Conservation (phyloP, 2,888 invertebrate genomes). For the Pegoplata infirma region DNA sequence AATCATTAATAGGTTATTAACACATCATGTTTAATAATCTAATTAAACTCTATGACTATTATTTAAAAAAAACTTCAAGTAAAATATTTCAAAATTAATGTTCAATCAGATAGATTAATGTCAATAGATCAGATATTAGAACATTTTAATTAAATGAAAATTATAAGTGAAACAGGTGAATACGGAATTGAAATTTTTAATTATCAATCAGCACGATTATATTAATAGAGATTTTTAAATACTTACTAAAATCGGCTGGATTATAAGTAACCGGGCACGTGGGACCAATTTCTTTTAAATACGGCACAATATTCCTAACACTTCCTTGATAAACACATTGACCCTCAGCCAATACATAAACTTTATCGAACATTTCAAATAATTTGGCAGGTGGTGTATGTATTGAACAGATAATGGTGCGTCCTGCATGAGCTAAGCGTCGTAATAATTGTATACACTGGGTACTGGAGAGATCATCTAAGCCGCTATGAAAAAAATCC, state of each 20-base stretch:
- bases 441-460: slow-evolving; percentile 93
- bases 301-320: slow-evolving; percentile 88
- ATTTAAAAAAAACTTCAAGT: too few species aligned
- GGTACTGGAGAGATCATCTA: slow-evolving; percentile 93
- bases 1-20: not conserved
- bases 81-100: slow-evolving; percentile 6
- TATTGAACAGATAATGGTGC: slow-evolving; percentile 95
- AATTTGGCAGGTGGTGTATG: slow-evolving; percentile 97
- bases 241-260: slow-evolving; percentile 96
- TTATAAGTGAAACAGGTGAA: not conserved
- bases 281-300: slow-evolving; percentile 86
- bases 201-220: too few species aligned
- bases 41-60: not conserved
- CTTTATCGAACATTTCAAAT: slow-evolving; percentile 94
- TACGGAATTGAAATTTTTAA: not conserved
- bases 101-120: slow-evolving; percentile 28
- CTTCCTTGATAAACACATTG: slow-evolving; percentile 94
- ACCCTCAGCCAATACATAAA: slow-evolving; percentile 93
- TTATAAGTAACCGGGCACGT: slow-evolving; percentile 95
- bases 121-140: not conserved
- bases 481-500: slow-evolving; percentile 81
- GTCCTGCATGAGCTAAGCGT: slow-evolving; percentile 88
- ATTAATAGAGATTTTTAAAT: too few species aligned
- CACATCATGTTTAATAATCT: not conserved
- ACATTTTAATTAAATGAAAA: not conserved